These are phyloP conservation scores for Aleiodes leptofemur DNA, from an alignment of 2,888 invertebrate genomes.

Conservation along the genomic window DNA sequence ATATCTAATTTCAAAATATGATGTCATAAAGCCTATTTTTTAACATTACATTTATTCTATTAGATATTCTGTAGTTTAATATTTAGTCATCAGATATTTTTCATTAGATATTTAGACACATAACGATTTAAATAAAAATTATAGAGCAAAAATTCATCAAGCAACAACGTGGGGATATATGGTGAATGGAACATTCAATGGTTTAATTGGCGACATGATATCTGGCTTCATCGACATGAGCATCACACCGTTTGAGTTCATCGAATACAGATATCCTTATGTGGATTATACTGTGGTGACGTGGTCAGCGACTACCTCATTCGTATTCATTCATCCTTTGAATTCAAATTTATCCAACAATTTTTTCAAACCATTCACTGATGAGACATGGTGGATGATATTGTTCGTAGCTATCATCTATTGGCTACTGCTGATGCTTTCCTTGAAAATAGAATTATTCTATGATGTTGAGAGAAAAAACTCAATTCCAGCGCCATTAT, in stretches of 20 bases:
- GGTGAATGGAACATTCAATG: constrained; percentile 64
- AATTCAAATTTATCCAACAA: constrained; percentile 79
- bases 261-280: constrained; percentile 78
- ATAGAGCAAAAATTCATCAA: constrained; percentile 61
- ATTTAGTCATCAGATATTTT: too few species aligned
- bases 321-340: constrained; percentile 83
- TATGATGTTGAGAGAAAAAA: constrained; percentile 44
- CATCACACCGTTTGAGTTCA: constrained; percentile 81
- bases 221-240: constrained; percentile 79
- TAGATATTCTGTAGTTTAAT: too few species aligned
- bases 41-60: too few species aligned
- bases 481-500: constrained; percentile 55
- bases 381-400: constrained; percentile 78
- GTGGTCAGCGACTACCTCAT: constrained; percentile 81
- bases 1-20: too few species aligned
- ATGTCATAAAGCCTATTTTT: too few species aligned
- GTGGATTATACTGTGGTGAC: constrained; percentile 80
- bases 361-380: constrained; percentile 80
- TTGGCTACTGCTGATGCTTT: constrained; percentile 60
- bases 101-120: too few species aligned
- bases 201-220: constrained; percentile 66
- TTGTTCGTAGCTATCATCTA: constrained; percentile 66
- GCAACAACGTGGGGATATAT: constrained; percentile 65
- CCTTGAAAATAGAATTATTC: constrained; percentile 56
- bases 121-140: background rate